phyloP scores from a whole-genome alignment of 2,113 vertebrate species.

The Podocnemis expansa region DNA sequence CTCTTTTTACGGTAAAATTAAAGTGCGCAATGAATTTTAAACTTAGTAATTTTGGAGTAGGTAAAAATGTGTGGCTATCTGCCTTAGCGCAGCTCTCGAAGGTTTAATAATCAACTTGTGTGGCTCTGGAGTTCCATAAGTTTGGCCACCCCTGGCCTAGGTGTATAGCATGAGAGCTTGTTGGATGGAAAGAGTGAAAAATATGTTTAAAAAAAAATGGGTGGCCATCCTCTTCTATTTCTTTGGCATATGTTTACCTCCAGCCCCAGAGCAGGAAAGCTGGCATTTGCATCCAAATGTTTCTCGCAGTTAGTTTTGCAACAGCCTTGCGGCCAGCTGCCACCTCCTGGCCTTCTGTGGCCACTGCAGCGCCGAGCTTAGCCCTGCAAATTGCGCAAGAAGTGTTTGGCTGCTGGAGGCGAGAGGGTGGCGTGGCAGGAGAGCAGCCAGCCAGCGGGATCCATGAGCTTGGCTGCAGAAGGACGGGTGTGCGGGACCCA shows the following conservation, averaged over 20 bases:
- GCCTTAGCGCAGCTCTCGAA: no score
- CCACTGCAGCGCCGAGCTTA: neutral
- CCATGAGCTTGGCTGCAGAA: neutral
- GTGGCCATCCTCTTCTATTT: neutral
- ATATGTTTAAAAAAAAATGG: fast-evolving
- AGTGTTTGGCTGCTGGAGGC: neutral
- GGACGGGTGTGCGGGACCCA: neutral
- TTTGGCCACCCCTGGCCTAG: no score
- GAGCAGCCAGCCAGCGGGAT: neutral
- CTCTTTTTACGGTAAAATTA: no score
- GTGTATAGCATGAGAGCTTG: neutral
- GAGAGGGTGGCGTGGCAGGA: neutral
- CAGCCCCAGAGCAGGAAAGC: neutral
- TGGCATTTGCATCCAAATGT: neutral
- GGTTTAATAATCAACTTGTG: no score
- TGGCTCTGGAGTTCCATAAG: no score
- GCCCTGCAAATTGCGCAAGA: neutral
- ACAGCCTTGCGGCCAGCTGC: neutral
- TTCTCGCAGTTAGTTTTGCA: neutral
- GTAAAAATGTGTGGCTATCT: no score
- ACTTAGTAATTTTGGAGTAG: no score
- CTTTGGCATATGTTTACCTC: neutral
- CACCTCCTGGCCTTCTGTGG: neutral
- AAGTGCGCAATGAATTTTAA: no score
- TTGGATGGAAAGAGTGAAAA: neutral